Conservation (phyloP, 2,888 invertebrate genomes). For the Gryllus longicercus region DNA sequence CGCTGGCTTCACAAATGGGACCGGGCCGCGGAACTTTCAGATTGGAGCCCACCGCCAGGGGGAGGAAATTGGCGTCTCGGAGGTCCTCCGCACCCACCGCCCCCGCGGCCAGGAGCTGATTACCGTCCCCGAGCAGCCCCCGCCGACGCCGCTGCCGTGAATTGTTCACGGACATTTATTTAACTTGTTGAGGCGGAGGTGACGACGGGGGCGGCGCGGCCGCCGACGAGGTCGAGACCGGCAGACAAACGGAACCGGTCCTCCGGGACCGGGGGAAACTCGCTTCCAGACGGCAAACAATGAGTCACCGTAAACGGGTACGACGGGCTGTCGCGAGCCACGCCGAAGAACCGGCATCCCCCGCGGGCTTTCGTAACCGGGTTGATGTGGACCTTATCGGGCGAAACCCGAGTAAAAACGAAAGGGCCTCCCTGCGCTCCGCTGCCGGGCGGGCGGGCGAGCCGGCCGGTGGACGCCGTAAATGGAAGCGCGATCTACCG, state of each 20-base stretch:
- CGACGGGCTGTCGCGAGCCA: too few species aligned
- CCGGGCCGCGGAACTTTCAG: not conserved
- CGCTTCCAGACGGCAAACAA: conserved; percentile 7
- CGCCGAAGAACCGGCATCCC: not conserved
- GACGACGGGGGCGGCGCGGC: not conserved
- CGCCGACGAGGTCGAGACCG: too few species aligned
- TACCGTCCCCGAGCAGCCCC: not conserved
- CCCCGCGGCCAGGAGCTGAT: not conserved
- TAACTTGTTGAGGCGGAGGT: not conserved
- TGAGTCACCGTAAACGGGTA: conserved; percentile 2
- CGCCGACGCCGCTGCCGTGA: not conserved
- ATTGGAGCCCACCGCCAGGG: not conserved
- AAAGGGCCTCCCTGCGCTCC: not conserved
- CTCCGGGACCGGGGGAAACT: not conserved
- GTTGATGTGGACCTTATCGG: not conserved
- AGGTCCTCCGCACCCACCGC: not conserved
- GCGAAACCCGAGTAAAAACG: not conserved
- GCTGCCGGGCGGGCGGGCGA: too few species aligned
- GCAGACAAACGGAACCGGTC: too few species aligned
- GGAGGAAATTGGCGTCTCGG: not conserved
- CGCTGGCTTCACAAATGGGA: conserved; percentile 17
- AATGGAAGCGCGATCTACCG: conserved; percentile 5
- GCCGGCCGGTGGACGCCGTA: not conserved
- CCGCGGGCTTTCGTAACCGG: not conserved
- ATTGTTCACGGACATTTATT: conserved; percentile 17